Evolutionary conservation across 2,888 invertebrate species (phyloP), one percentile per base, ranked within the genome.

Genomic region (Protonemura montana): DNA sequence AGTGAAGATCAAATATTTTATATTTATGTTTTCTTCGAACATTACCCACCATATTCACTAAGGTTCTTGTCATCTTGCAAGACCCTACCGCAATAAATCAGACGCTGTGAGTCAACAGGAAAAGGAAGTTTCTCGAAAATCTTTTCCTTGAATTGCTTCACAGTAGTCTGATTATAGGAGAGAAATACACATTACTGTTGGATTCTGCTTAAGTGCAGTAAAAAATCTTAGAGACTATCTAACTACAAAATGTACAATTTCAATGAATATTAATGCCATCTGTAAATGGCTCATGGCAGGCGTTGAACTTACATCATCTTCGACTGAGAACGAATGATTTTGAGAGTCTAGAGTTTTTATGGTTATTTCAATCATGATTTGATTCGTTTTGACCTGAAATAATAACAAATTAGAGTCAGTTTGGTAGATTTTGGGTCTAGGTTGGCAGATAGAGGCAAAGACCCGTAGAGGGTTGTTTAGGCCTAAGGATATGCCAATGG

Each of bases 11-110:
- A 86, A 0, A 26, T 35, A 87, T 25, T 27, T 3, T 85, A 13
- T 59, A 13, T 59, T 59, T 59, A 59, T 10, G 59, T 13, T 59
- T 59, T 59, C 59, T 21, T 59, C n/a, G 21, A 87, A 26, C 26
- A 85, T 80, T 87, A 90, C 91, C 91, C 93, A 96, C 97, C 96
- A 92, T 96, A 97, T 90, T 98, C 97, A 88, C 94, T 94, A 30
- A 99, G 93, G 90, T 94, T 95, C 89, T 95, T 96, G 21, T 96
- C 97, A 93, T 99, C 97, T 90, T 96, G 96, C 85, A 99, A 92
- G 30, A 98, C 98, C 91, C 97, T 93, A n/a, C 99, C 99, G 91
- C 97, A 97, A 91, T 97, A 98, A 89, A 99, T 99, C 76, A 99
- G 94, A 87, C 98, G 94, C 91, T 98, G 98, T 83, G 95, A 94